Evolutionary conservation across 2,888 invertebrate species (phyloP).

Genomic region (Hetaerina titia): DNA sequence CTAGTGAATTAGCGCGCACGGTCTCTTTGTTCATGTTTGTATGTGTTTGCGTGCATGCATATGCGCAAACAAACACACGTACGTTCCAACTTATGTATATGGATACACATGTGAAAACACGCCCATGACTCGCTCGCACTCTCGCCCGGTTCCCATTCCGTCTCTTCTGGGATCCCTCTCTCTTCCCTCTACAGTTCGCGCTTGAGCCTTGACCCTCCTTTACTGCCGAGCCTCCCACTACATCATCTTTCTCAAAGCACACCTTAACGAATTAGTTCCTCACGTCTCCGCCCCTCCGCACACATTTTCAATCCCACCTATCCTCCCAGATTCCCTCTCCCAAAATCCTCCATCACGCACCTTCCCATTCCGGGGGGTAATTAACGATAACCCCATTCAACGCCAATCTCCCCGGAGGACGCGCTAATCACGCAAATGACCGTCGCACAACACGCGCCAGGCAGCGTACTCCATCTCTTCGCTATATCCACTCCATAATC

Average conservation of each 20-base stretch:
- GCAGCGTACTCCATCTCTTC: not conserved
- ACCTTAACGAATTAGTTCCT: constrained; percentile 5
- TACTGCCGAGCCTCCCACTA: not conserved
- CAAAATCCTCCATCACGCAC: not conserved
- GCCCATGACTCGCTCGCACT: not conserved
- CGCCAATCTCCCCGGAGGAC: constrained; percentile 32
- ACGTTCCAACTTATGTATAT: too few relatives aligned
- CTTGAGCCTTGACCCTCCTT: not conserved
- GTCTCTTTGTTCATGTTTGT: too few relatives aligned
- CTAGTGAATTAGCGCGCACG: too few relatives aligned
- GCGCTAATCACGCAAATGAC: constrained; percentile 41
- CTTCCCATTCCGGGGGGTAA: constrained; percentile 14
- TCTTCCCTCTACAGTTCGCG: not conserved
- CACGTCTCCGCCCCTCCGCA: not conserved
- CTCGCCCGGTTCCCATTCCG: not conserved
- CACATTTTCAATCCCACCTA: not conserved
- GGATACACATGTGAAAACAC: not conserved
- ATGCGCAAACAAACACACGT: too few relatives aligned
- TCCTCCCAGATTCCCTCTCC: not conserved
- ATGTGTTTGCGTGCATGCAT: too few relatives aligned
- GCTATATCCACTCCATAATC: not conserved
- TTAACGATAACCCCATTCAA: constrained; percentile 34
- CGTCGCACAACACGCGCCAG: constrained; percentile 6
- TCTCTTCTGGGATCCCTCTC: not conserved
- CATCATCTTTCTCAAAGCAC: constrained; percentile 28